A percentile compares a stretch with the other conserved stretches of the same genome.
Conservation (phyloP, 1,140 invertebrate genomes). For the Macrobrachium nipponense region DNA sequence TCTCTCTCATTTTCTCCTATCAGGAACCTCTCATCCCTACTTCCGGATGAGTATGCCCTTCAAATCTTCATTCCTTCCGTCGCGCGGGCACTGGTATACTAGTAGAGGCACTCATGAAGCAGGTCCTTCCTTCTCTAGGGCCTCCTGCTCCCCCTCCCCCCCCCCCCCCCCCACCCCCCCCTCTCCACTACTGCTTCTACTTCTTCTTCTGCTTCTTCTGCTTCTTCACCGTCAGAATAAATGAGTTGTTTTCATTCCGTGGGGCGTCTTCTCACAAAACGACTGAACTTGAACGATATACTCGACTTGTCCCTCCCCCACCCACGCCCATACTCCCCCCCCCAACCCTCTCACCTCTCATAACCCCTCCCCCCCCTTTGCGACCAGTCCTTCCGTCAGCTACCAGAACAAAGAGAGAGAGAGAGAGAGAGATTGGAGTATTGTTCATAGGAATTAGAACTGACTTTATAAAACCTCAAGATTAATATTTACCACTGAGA, state of each 20-base stretch:
- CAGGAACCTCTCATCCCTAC: not conserved
- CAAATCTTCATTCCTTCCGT: not conserved
- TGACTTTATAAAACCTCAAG: too few relatives aligned
- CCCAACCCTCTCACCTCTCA: too few relatives aligned
- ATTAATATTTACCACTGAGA: not conserved
- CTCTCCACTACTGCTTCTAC: not conserved
- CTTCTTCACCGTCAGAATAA: slow-evolving; percentile 48
- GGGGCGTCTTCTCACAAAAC: slow-evolving; percentile 53
- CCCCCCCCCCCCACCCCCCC: not conserved
- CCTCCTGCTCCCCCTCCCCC: not conserved
- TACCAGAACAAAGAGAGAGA: not conserved
- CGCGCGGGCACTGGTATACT: not conserved
- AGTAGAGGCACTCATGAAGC: not conserved
- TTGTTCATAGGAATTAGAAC: too few relatives aligned
- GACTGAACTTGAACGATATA: slow-evolving; percentile 31
- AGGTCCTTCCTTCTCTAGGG: not conserved
- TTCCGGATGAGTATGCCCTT: not conserved
- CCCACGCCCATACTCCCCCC: not conserved
- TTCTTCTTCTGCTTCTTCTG: not conserved
- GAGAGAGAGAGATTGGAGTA: not conserved
- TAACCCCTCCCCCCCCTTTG: slow-evolving; percentile 13
- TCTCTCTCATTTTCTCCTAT: not conserved
- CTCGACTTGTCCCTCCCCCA: not conserved
- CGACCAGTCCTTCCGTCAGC: slow-evolving; percentile 24
- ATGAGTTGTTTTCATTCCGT: slow-evolving; percentile 57